Evolutionary conservation across 2,888 invertebrate genomes (phyloP).

Genomic region (Augiades crinisus): DNA sequence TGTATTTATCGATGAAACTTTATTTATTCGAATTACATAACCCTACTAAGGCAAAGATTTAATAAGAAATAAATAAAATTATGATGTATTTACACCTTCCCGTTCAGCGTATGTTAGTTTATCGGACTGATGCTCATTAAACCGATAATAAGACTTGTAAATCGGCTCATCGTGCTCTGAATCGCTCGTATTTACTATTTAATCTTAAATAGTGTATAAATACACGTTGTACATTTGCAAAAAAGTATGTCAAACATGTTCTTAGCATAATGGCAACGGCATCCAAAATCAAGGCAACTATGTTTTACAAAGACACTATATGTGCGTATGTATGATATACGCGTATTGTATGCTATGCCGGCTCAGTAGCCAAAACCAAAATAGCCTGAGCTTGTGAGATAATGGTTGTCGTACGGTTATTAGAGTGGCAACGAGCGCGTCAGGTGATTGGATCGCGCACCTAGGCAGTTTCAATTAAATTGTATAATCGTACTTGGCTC

Average conservation of each 20-base stretch:
- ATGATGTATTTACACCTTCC: too few species aligned
- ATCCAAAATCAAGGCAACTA: not conserved
- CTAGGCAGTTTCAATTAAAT: slow-evolving; percentile 5
- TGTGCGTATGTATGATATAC: slow-evolving; percentile 2
- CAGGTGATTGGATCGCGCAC: slow-evolving; percentile 12
- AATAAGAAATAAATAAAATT: too few species aligned
- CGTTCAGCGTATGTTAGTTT: too few species aligned
- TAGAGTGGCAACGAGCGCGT: slow-evolving; percentile 15
- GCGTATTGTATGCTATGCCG: slow-evolving; percentile 35
- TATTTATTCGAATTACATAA: too few species aligned
- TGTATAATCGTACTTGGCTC: not conserved
- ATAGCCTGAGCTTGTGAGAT: slow-evolving; percentile 66
- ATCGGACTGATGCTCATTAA: too few species aligned
- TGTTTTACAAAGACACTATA: not conserved
- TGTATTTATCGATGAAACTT: too few species aligned
- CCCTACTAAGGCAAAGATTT: too few species aligned
- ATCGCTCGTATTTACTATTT: too few species aligned
- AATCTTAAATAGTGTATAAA: too few species aligned
- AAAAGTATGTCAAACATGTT: not conserved
- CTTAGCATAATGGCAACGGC: not conserved
- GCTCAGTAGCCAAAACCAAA: slow-evolving; percentile 64
- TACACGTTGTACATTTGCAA: too few species aligned
- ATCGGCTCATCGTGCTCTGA: too few species aligned
- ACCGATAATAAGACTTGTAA: too few species aligned
- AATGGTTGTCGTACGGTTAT: slow-evolving; percentile 35